phyloP scores from a whole-genome alignment of 2,797 vertebrate species.

The Orientallactaga sibirica region DNA sequence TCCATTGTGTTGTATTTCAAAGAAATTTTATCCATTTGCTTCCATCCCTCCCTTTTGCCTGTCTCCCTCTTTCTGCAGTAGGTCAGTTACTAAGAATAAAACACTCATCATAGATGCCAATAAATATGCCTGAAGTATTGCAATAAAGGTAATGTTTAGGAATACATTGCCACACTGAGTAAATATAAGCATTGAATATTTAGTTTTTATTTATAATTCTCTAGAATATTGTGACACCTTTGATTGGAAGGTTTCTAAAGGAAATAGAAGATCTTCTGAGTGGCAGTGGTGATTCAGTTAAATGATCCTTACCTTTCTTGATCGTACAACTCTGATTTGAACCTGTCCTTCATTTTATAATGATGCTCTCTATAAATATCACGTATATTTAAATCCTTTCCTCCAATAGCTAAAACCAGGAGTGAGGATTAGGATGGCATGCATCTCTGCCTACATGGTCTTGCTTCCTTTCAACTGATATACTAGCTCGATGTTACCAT shows the following conservation, averaged over 20 bases:
- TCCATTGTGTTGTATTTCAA: too few relatives aligned
- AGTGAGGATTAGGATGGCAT: neutral
- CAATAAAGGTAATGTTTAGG: slow-evolving; percentile 27
- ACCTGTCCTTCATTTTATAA: slow-evolving; percentile 45
- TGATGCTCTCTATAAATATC: slow-evolving; percentile 64
- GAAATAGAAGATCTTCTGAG: slow-evolving; percentile 52
- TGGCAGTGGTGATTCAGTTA: slow-evolving; percentile 64
- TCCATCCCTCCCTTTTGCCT: neutral
- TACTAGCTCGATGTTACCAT: slow-evolving; percentile 44
- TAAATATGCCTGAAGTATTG: slow-evolving; percentile 5
- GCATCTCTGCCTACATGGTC: neutral
- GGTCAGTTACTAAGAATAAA: slow-evolving; percentile 52
- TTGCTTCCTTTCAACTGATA: slow-evolving; percentile 41
- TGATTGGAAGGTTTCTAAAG: slow-evolving; percentile 52
- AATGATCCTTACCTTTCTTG: slow-evolving; percentile 64
- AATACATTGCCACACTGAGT: neutral
- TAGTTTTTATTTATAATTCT: slow-evolving; percentile 63
- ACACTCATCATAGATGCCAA: neutral
- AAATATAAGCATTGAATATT: slow-evolving; percentile 10
- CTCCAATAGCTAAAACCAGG: slow-evolving; percentile 1
- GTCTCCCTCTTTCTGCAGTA: neutral
- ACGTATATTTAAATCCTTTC: slow-evolving; percentile 29
- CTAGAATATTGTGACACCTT: slow-evolving; percentile 40
- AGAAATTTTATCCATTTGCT: too few relatives aligned
- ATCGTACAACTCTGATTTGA: slow-evolving; percentile 69